A percentile compares a stretch with the other conserved stretches of the same genome.
Conservation (phyloP, 2,113 vertebrate species). For the Crotophaga sulcirostris region DNA sequence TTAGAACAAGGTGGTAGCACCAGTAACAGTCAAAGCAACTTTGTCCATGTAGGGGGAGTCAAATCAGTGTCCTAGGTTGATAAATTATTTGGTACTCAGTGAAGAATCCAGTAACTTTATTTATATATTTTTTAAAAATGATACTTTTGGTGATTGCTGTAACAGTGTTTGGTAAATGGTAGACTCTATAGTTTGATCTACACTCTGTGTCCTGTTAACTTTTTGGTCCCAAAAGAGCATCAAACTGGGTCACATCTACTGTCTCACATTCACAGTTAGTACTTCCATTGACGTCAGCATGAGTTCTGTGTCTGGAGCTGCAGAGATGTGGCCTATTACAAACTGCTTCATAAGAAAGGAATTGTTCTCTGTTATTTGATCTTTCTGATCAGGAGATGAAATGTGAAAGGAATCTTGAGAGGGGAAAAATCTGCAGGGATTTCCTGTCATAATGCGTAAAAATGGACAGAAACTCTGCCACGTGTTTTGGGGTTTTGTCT, state of each 20-base stretch:
- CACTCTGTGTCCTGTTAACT: accelerated
- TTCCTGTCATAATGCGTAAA: neutral
- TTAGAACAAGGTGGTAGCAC: neutral
- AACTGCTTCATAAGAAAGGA: neutral
- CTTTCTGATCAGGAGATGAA: neutral
- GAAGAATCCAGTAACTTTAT: neutral
- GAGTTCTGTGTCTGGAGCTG: neutral
- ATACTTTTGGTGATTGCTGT: neutral
- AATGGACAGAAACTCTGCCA: neutral
- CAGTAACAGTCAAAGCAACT: neutral
- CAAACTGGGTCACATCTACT: neutral
- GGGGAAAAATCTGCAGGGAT: neutral
- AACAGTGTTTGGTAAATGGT: neutral
- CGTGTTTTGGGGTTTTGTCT: neutral
- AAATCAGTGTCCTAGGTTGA: neutral
- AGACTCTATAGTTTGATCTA: neutral
- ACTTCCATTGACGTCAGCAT: neutral
- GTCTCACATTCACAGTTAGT: neutral
- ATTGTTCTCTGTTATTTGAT: neutral
- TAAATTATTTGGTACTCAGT: neutral
- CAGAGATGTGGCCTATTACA: neutral
- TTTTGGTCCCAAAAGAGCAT: neutral
- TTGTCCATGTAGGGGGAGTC: neutral
- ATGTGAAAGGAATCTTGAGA: neutral
- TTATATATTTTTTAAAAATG: too few species aligned